Evolutionary conservation across 2,797 vertebrate species (phyloP), one percentile per base, ranked within the genome.

Genomic region (Clarias laeviceps): DNA sequence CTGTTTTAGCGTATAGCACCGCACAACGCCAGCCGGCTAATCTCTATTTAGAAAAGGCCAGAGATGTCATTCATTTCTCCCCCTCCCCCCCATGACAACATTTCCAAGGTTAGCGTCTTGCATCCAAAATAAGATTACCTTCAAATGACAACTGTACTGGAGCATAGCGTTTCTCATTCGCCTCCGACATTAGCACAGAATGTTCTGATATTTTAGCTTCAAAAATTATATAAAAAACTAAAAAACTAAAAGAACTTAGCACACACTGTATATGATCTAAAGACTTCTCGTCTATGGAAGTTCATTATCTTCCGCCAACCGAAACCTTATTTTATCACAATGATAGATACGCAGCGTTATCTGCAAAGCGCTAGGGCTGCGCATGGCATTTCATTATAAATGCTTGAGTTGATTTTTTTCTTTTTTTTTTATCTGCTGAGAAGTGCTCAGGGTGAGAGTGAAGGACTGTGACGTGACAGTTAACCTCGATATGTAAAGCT

Each of bases 321-420:
- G 59, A 87, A 78, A 78, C 84, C 40, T 62, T 61, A 69, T 82
- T 85, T 87, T 88, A 82, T 85, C 86, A 86, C 72, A 88, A 59
- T 68, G 82, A 88, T 85, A 85, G 84, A 84, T 88, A 82, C n/a
- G 82, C 54, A 14, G 54, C 84, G 45, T 77, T 74, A 80, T 89
- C 88, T 84, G 90, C 86, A 88, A 87, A 82, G 88, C 57, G 78
- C 85, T 69, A 18, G 2, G 72, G 45, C 73, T 57, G 84, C 84
- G 90, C 70, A 72, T 89, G 88, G 82, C 87, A 88, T 90, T 90
- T 84, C 76, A 83, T 84, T 91, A 88, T 89, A 88, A 87, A 65
- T 79, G 90, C 87, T 87, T 70, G 83, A 80, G 87, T 84, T 87
- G 87, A 85, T 91, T 91, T 82, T 88, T 86, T 77, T 32, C 89